phyloP scores from a whole-genome alignment of 2,888 invertebrate species.

The Prostheceraeus crozeri region DNA sequence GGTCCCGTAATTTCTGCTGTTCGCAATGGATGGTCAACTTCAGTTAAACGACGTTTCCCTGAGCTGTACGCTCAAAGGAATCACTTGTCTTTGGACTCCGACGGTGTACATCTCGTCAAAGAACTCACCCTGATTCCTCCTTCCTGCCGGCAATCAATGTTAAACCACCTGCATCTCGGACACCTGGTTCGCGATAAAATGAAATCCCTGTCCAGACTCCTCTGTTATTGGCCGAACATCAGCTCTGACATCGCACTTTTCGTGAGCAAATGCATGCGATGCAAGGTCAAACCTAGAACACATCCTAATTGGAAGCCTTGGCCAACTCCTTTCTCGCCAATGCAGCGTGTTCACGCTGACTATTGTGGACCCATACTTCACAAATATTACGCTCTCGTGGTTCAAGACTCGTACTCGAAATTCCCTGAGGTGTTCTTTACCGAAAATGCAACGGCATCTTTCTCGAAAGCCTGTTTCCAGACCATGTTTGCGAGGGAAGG shows the following conservation, averaged over 20 bases:
- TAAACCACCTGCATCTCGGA: constrained; percentile 6
- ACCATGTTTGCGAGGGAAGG: not conserved
- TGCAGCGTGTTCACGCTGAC: constrained; percentile 4
- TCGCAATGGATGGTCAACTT: constrained; percentile 23
- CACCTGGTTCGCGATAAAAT: constrained; percentile 6
- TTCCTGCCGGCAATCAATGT: constrained; percentile 1
- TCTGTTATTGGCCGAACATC: constrained; percentile 2
- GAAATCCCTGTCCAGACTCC: constrained; percentile 11
- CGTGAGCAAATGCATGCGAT: constrained; percentile 1
- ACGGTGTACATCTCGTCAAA: constrained; percentile 12
- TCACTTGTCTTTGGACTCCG: not conserved
- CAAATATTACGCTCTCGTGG: not conserved
- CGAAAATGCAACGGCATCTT: not conserved
- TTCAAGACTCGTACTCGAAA: constrained; percentile 1
- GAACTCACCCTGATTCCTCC: constrained; percentile 8
- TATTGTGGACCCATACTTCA: constrained; percentile 14
- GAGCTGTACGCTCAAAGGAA: not conserved
- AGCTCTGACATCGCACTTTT: constrained; percentile 6
- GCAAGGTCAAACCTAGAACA: constrained; percentile 1
- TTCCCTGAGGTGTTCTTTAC: not conserved
- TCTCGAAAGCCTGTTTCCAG: not conserved
- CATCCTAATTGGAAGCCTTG: constrained; percentile 15
- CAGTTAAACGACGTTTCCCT: constrained; percentile 23
- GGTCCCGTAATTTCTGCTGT: constrained; percentile 5
- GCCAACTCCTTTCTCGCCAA: not conserved